Base-by-base conservation (phyloP, 2,888 invertebrate species). In the Harpalus rubripes region DNA sequence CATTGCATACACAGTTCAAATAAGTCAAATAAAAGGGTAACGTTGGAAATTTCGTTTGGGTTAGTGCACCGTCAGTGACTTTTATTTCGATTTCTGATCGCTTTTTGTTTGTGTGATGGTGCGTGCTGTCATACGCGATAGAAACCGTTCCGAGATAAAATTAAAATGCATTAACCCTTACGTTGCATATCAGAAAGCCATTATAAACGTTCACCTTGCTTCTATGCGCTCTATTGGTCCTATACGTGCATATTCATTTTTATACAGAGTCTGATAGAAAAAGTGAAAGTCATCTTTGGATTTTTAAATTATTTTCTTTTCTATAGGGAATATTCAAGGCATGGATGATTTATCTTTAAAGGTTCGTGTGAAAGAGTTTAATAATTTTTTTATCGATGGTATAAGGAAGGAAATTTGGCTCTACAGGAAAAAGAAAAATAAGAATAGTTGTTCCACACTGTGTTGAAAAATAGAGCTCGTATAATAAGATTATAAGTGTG, bases 81-180 rank as follows among this genome's bases (percentile, higher is more conserved):
- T 81, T 81, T 81, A 65, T 16, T 80, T 80, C 80, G 39, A 61
- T 81, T 81, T 80, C 41, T n/a, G 68, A 81, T 72, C 68, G 68
- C 56, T 81, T 81, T 68, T 81, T 72, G 59, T 81, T 68, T 68
- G 39, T 81, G 58, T 65, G 81, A 63, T 44, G 72, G 80, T 61
- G 44, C 63, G 61, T 65, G 61, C 63, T 81, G 81, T 81, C 72
- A 81, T 59, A 59, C 12, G 58, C 12, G 39, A 22, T 65, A 16
- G 65, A 65, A 74, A 80, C 15, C 16, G 56, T 56, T 81, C 44
- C 22, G 68, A 81, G 68, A 82, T 74, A 82, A 82, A 82, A 82
- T 82, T 82, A 82, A 82, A 82, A 82, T 82, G 82, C 82, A 82
- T 82, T 74, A 82, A 82, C 82, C 82, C 82, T 82, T 82, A 82